Evolutionary conservation across 1,140 invertebrate species (phyloP).

Genomic region (Conus ventricosus): DNA sequence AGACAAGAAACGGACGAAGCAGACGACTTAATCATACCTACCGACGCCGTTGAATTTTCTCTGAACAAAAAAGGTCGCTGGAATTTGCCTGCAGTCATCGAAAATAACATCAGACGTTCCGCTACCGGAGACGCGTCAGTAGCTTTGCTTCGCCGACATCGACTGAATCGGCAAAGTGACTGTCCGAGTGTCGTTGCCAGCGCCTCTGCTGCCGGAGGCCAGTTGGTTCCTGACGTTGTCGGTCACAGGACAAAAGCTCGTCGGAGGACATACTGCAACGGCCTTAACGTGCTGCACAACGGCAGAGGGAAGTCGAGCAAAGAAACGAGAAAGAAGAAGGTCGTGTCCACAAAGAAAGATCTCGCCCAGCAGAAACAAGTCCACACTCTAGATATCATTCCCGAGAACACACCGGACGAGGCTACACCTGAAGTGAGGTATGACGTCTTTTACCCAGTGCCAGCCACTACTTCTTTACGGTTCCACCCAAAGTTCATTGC

Average conservation of each 20-base stretch:
- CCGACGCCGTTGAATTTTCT: conserved; percentile 40
- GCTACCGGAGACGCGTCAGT: neutral
- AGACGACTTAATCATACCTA: conserved; percentile 25
- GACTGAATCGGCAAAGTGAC: conserved; percentile 14
- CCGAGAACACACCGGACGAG: neutral
- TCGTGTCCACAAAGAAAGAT: conserved; percentile 11
- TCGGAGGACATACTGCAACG: conserved; percentile 26
- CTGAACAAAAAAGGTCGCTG: conserved; percentile 50
- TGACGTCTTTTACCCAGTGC: conserved; percentile 9
- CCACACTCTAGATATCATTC: no score
- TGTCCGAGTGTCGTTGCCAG: neutral
- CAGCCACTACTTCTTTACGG: conserved; percentile 1
- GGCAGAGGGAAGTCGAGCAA: conserved; percentile 13
- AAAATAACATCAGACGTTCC: conserved; percentile 20
- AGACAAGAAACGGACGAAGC: neutral
- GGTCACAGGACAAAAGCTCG: neutral
- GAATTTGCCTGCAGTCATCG: conserved; percentile 35
- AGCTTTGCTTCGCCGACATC: conserved; percentile 2
- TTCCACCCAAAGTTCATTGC: conserved; percentile 10
- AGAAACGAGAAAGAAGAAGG: conserved; percentile 2
- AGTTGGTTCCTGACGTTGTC: neutral
- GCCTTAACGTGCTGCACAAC: conserved; percentile 1
- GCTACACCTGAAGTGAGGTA: neutral
- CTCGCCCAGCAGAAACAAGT: neutral
- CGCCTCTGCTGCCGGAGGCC: neutral